Evolutionary conservation across 1,140 invertebrate genomes (phyloP).

Genomic region (Rhynchophorus ferrugineus): DNA sequence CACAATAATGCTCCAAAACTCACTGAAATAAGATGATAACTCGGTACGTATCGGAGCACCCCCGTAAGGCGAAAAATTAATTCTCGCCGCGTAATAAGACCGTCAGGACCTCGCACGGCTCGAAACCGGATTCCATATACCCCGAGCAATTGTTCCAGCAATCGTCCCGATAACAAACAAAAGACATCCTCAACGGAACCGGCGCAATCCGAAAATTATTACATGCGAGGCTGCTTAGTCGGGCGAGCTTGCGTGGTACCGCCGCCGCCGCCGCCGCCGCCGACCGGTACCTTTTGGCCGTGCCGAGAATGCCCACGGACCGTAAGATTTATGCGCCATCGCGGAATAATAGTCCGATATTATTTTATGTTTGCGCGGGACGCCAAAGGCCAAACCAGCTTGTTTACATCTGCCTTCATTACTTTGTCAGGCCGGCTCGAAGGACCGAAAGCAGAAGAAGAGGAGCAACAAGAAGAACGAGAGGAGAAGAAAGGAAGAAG

Average conservation of each 20-base stretch:
- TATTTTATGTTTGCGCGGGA: constrained; percentile 28
- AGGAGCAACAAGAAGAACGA: not conserved
- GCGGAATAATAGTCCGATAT: constrained; percentile 33
- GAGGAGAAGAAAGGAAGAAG: too few species aligned
- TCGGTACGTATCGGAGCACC: too few species aligned
- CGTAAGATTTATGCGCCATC: constrained; percentile 28
- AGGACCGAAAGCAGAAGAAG: not conserved
- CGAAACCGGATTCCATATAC: too few species aligned
- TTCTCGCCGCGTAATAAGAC: too few species aligned
- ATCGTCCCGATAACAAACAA: too few species aligned
- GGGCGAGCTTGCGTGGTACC: constrained; percentile 13
- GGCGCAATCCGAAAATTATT: constrained; percentile 13
- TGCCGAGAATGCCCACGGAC: constrained; percentile 20
- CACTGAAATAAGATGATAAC: too few species aligned
- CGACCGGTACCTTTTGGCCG: constrained; percentile 18
- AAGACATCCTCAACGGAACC: not conserved
- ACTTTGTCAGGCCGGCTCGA: constrained; percentile 18
- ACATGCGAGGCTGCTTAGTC: constrained; percentile 6
- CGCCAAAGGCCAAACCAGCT: constrained; percentile 25
- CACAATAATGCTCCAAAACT: too few species aligned
- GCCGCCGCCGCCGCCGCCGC: too few species aligned
- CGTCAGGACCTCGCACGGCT: too few species aligned
- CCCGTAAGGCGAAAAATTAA: too few species aligned
- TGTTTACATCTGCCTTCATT: constrained; percentile 31
- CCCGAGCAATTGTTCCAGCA: too few species aligned